These are phyloP conservation scores for Zoanthus gigantus DNA, from an alignment of 92 coral and sea anemone species.

Conservation along the genomic window DNA sequence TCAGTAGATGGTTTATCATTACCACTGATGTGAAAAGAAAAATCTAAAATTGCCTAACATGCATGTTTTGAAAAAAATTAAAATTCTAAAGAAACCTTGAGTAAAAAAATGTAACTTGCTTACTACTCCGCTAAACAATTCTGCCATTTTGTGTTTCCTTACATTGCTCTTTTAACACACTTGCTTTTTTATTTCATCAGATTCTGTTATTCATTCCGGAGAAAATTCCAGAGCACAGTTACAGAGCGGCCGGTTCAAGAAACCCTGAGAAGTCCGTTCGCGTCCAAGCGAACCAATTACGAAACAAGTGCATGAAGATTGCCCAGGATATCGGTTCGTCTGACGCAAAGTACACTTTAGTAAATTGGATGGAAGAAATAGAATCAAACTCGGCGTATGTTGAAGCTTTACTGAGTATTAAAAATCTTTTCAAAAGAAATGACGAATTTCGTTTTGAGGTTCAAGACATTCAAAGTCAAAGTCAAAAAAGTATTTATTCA, in stretches of 20 bases:
- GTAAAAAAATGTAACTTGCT: no score
- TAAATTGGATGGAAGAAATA: slow-evolving; percentile 77
- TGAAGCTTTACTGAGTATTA: slow-evolving; percentile 64
- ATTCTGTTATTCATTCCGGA: slow-evolving; percentile 59
- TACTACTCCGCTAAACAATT: no score
- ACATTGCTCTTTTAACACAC: slow-evolving; percentile 45
- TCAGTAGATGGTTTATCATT: no score
- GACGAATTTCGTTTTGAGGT: slow-evolving; percentile 73
- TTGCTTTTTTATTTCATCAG: slow-evolving; percentile 20
- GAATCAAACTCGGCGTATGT: slow-evolving; percentile 33
- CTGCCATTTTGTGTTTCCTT: no score
- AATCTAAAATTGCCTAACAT: no score
- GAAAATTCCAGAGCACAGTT: slow-evolving; percentile 22
- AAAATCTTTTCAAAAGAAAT: slow-evolving; percentile 66
- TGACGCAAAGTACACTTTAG: slow-evolving; percentile 45
- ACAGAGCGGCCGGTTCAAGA: background rate
- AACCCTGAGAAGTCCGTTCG: slow-evolving; percentile 84
- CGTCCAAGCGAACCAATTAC: slow-evolving; percentile 65
- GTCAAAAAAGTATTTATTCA: no score
- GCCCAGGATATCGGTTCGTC: slow-evolving; percentile 46
- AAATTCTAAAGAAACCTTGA: no score
- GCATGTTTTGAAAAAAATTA: no score
- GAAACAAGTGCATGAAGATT: slow-evolving; percentile 78
- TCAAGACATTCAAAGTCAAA: slow-evolving; percentile 13
- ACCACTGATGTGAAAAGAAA: no score